Percentiles rank a stretch among this genome's conserved stretches.
Conservation (phyloP, 2,888 invertebrate species). For the Polydrusus cervinus region DNA sequence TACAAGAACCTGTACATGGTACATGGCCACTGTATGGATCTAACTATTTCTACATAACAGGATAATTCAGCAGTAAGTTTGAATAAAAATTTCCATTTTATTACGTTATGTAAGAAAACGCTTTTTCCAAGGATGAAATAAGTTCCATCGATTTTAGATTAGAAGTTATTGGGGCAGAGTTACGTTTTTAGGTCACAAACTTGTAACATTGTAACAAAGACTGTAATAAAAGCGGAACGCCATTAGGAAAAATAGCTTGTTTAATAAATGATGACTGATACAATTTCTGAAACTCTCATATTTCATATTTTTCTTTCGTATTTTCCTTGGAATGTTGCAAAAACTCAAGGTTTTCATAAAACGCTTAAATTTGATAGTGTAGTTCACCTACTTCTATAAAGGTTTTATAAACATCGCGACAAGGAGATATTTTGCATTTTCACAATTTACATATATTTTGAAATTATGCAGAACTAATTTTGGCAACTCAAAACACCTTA, state of each 20-base stretch:
- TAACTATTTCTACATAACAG: too few species aligned
- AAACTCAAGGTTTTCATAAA: slow-evolving; percentile 2
- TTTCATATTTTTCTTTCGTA: background rate
- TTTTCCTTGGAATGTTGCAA: background rate
- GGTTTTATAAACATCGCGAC: background rate
- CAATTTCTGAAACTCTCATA: background rate
- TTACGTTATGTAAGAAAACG: background rate
- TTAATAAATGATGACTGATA: background rate
- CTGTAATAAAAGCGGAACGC: slow-evolving; percentile 3
- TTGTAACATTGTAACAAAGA: slow-evolving; percentile 18
- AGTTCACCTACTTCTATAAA: slow-evolving; percentile 15
- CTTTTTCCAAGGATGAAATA: slow-evolving; percentile 32
- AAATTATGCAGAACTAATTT: too few species aligned
- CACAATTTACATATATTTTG: background rate
- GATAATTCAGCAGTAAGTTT: too few species aligned
- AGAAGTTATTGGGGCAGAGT: slow-evolving; percentile 23
- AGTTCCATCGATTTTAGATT: slow-evolving; percentile 41
- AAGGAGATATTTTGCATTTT: slow-evolving; percentile 7
- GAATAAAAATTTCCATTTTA: background rate
- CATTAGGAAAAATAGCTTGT: background rate
- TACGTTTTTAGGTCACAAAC: slow-evolving; percentile 34
- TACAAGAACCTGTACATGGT: too few species aligned
- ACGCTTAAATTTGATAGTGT: slow-evolving; percentile 8
- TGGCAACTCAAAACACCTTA: too few species aligned
- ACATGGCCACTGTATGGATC: too few species aligned